phyloP scores from a whole-genome alignment of 2,797 vertebrate genomes.

The Pelobates cultripes region DNA sequence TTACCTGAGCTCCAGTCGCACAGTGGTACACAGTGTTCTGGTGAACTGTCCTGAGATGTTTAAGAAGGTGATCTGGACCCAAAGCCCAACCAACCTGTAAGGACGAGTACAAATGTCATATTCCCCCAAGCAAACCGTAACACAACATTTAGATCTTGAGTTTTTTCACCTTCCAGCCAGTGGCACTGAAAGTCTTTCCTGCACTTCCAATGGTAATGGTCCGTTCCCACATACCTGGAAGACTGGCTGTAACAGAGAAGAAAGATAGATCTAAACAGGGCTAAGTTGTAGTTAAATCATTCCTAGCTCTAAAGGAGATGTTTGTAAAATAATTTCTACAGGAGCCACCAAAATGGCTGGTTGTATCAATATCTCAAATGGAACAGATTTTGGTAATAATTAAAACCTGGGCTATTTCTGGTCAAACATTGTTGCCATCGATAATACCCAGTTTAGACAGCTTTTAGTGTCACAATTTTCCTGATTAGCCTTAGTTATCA shows the following conservation, averaged over 20 bases:
- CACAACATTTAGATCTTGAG: background rate
- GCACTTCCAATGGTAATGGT: conserved; percentile 87
- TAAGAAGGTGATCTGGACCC: conserved; percentile 77
- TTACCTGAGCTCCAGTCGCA: conserved; percentile 89
- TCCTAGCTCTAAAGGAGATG: too few relatives aligned
- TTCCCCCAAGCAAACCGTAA: background rate
- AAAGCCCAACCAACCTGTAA: conserved; percentile 91
- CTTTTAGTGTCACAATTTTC: too few relatives aligned
- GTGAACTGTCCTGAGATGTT: conserved; percentile 85
- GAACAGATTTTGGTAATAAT: too few relatives aligned
- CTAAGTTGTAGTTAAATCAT: too few relatives aligned
- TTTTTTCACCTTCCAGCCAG: conserved; percentile 90
- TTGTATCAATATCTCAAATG: too few relatives aligned
- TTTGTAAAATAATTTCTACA: too few relatives aligned
- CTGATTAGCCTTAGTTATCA: too few relatives aligned
- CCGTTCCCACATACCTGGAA: conserved; percentile 95
- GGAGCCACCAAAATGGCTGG: too few relatives aligned
- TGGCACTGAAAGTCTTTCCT: conserved; percentile 92
- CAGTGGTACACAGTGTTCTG: conserved; percentile 89
- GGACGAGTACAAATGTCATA: background rate
- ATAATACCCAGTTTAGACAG: too few relatives aligned
- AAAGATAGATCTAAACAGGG: conserved; percentile 38
- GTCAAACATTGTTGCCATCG: too few relatives aligned
- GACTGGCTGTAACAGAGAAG: conserved; percentile 75
- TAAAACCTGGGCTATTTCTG: too few relatives aligned